These are phyloP conservation scores for Sebastes wilsoni DNA, from an alignment of 2,797 vertebrate genomes.

Conservation along the genomic window DNA sequence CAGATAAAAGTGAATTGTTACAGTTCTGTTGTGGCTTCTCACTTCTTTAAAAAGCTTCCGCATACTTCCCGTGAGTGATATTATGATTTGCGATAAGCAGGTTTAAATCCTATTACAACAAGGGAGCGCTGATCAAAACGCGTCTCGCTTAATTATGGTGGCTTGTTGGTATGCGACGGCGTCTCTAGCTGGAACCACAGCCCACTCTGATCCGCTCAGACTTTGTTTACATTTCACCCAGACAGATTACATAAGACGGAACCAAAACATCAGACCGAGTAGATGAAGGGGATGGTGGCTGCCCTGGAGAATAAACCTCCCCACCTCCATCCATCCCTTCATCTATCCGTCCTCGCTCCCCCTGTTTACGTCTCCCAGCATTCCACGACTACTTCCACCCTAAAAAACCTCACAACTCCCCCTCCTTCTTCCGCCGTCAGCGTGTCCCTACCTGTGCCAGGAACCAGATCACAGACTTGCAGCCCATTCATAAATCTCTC, in stretches of 20 bases:
- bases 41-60: not conserved
- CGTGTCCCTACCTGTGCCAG: slow-evolving; percentile 69
- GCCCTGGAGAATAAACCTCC: slow-evolving; percentile 32
- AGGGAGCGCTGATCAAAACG: slow-evolving; percentile 43
- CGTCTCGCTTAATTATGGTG: slow-evolving; percentile 39
- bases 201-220: slow-evolving; percentile 24
- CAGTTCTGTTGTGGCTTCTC: not conserved
- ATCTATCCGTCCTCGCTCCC: not conserved
- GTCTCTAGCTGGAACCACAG: slow-evolving; percentile 45
- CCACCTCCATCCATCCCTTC: slow-evolving; percentile 10
- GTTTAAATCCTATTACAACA: slow-evolving; percentile 7
- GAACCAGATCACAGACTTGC: slow-evolving; percentile 37
- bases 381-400: slow-evolving; percentile 35
- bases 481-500: slow-evolving; percentile 61
- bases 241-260: slow-evolving; percentile 74
- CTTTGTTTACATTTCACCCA: slow-evolving; percentile 67
- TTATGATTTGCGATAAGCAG: not conserved
- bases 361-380: slow-evolving; percentile 13
- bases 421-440: slow-evolving; percentile 34
- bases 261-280: slow-evolving; percentile 60
- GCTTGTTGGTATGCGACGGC: slow-evolving; percentile 26
- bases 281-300: slow-evolving; percentile 41
- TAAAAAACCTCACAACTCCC: slow-evolving; percentile 8
- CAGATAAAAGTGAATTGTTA: not conserved
- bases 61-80: not conserved